Conservation (phyloP, 2,888 invertebrate genomes). For the Strigamia crassipes region DNA sequence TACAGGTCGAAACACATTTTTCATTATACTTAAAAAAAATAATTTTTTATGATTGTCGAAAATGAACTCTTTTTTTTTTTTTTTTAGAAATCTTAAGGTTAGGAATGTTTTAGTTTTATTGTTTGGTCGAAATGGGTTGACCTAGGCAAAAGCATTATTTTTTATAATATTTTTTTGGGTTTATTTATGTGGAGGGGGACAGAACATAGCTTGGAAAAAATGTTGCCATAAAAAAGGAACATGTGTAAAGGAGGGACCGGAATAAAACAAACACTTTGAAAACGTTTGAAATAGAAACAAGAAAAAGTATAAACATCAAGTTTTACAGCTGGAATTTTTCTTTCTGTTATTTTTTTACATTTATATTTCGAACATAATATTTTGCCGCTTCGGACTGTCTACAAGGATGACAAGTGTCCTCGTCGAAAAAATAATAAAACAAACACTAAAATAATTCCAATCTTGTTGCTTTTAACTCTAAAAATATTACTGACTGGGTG, state of each 20-base stretch:
- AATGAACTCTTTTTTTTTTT: too few species aligned
- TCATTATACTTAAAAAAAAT: too few species aligned
- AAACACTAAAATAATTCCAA: background rate
- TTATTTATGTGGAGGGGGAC: background rate
- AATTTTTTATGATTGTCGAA: too few species aligned
- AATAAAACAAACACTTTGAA: conserved; percentile 11
- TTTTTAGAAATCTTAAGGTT: too few species aligned
- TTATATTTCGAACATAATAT: too few species aligned
- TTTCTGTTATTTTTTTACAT: background rate
- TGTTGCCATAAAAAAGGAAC: conserved; percentile 12
- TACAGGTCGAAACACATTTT: background rate
- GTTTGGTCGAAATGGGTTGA: background rate
- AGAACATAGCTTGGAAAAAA: background rate
- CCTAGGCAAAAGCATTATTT: background rate
- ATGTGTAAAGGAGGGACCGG: background rate
- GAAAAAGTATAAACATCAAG: background rate
- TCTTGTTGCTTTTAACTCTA: background rate
- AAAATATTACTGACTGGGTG: background rate
- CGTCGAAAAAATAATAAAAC: background rate
- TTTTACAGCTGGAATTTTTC: background rate
- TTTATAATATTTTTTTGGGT: background rate
- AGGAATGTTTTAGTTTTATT: background rate
- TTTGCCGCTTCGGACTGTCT: background rate
- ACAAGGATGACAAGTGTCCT: background rate
- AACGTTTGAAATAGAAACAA: background rate